Base-by-base conservation (phyloP, 92 coral and sea anemone genomes). In the Umimayanthus kanabou region DNA sequence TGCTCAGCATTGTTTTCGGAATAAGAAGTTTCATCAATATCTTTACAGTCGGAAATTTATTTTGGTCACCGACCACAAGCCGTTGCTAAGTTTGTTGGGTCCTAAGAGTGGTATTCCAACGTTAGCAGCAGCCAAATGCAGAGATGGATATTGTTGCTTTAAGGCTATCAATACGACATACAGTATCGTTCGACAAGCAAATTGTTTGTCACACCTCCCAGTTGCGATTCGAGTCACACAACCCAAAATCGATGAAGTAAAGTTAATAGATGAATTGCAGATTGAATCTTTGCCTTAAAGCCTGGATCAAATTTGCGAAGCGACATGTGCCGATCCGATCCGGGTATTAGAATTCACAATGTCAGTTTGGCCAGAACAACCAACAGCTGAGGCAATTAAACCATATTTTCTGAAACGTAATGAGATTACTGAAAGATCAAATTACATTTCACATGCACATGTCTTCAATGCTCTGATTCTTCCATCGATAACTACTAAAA, bases 271-370 rank as follows among this genome's bases (percentile, higher is more conserved):
- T 42, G 29, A 25, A 7, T 39, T 30, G 33, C 80, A 76, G 11
- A 76, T 76, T 23, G 80, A 76, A 9, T 76, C 80, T 18, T 9
- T 76, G 37, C 45, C 80, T 6, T 22, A 30, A 76, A 20, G 80
- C 18, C 49, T 30, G 23, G 39, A 76, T 76, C 80, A 45, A 39
- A 39, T 76, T 30, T 49, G 47, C 7, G 29, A 76, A 39, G 80
- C 47, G 49, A 76, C 80, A 39, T 23, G 80, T 39, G 80, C 80
- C 80, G 47, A 76, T 30, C 80, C 80, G 80, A 76, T 76, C 22
- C 23, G 80, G 33, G 80, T 76, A 22, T 76, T 76, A 76, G 80
- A 76, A 20, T 76, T 76, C 25, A 76, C 80, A 22, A 39, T 76
- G 55, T 23, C 80, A 39, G 80, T 49, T 39, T 76, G 80, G 80